phyloP scores from a whole-genome alignment of 2,888 invertebrate genomes.

The Fissipunctia ypsillon region DNA sequence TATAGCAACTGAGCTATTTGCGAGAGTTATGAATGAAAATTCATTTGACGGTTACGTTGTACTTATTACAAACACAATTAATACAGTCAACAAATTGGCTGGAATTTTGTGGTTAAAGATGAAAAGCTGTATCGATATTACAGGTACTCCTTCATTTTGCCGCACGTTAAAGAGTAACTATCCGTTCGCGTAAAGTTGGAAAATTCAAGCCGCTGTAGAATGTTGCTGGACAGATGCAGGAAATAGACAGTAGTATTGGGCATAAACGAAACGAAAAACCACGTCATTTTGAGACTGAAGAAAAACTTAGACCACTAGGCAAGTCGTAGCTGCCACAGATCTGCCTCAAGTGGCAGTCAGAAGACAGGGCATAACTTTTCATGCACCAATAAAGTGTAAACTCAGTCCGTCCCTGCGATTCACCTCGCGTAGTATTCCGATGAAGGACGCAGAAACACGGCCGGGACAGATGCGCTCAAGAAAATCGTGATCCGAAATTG shows the following conservation, averaged over 20 bases:
- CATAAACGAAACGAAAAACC: background rate
- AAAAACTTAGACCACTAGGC: background rate
- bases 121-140: constrained; percentile 20
- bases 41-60: constrained; percentile 54
- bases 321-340: background rate
- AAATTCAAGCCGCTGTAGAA: constrained; percentile 13
- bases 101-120: constrained; percentile 25
- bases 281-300: background rate
- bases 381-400: background rate
- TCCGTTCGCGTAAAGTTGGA: background rate
- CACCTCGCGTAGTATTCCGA: constrained; percentile 74
- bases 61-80: constrained; percentile 52
- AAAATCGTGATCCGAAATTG: constrained; percentile 81
- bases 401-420: constrained; percentile 74
- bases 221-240: constrained; percentile 5
- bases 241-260: background rate
- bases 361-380: too few relatives aligned
- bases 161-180: constrained; percentile 16
- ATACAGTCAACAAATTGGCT: constrained; percentile 38
- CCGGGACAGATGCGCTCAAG: constrained; percentile 85
- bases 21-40: constrained; percentile 57
- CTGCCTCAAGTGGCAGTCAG: background rate
- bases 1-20: constrained; percentile 56
- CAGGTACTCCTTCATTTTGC: constrained; percentile 26
- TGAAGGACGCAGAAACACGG: constrained; percentile 84